Base-by-base conservation (phyloP, 2,113 vertebrate genomes). In the Pseudorasbora parva region DNA sequence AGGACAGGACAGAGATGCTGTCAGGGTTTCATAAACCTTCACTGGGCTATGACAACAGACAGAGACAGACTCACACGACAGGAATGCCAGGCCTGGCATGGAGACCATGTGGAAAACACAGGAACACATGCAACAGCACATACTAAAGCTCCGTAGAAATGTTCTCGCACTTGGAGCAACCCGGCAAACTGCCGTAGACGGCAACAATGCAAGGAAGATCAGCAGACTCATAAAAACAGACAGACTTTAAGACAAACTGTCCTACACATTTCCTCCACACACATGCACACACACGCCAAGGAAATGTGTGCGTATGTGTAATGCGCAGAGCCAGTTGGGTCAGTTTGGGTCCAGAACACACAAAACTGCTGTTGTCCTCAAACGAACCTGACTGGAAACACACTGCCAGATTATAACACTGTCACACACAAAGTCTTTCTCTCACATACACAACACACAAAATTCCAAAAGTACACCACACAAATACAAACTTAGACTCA, bases 71-170 rank as follows among this genome's bases (percentile, higher is more conserved):
- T 93, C 91, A 92, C 57, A 66, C 90, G 86, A 84, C 86, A 92
- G 92, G 91, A 93, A 93, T 92, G 92, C 89, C 88, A 92, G 90
- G 89, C 92, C 91, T 92, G 91, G 90, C 89, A 91, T 91, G 86
- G 89, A 91, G 88, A 93, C 91, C 90, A 91, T 92, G 92, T 92
- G 64, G 30, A 81, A 69, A 78, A 69, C 74, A 69, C 47, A 59
- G n/a, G 56, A 71, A 73, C 17, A 43, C 62, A 68, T 71, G 69
- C 27, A 81, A 43, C 90, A 89, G 89, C 90, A 92, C 91, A 91
- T 87, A 88, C 90, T 88, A 87, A 88, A 49, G 57, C 8, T 25
- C n/a, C 37, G 23, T 14, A 78, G 56, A 78, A 60, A 23, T 17
- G 75, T 59, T 80, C 59, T 43, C 23, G 4, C 25, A 33, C 19